These are phyloP conservation scores for Cephus spinipes DNA, from an alignment of 2,888 invertebrate species.

Conservation along the genomic window DNA sequence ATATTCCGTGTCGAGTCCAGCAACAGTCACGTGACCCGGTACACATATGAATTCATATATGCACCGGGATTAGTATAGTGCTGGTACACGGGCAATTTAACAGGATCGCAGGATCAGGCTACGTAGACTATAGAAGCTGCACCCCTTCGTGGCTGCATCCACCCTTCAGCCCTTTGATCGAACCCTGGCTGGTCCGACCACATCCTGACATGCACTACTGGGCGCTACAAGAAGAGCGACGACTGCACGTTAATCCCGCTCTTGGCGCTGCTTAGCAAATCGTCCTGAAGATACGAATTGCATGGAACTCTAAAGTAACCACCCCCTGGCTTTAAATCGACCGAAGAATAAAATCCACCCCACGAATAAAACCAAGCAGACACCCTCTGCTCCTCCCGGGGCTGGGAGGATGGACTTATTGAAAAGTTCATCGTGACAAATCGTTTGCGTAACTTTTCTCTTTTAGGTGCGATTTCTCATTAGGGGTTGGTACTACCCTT, in stretches of 20 bases:
- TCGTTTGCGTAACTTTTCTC: neutral
- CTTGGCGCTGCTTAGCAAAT: neutral
- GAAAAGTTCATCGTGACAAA: neutral
- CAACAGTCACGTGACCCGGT: neutral
- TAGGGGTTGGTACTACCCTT: neutral
- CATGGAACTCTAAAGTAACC: neutral
- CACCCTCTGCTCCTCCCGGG: neutral
- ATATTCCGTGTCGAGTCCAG: neutral
- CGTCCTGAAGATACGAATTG: neutral
- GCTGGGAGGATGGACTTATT: neutral
- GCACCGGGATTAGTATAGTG: neutral
- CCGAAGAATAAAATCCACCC: neutral
- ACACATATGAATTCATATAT: neutral
- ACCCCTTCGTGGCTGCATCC: no score
- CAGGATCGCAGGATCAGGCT: neutral
- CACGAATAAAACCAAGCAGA: neutral
- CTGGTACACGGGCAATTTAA: neutral
- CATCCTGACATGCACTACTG: neutral
- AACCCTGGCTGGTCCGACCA: neutral
- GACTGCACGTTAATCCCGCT: neutral
- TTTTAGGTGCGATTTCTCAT: neutral
- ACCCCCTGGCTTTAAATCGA: neutral
- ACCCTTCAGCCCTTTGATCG: neutral
- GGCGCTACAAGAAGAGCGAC: neutral
- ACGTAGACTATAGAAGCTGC: no score